Evolutionary conservation across 2,113 vertebrate species (phyloP).

Genomic region (Dipodomys spectabilis): DNA sequence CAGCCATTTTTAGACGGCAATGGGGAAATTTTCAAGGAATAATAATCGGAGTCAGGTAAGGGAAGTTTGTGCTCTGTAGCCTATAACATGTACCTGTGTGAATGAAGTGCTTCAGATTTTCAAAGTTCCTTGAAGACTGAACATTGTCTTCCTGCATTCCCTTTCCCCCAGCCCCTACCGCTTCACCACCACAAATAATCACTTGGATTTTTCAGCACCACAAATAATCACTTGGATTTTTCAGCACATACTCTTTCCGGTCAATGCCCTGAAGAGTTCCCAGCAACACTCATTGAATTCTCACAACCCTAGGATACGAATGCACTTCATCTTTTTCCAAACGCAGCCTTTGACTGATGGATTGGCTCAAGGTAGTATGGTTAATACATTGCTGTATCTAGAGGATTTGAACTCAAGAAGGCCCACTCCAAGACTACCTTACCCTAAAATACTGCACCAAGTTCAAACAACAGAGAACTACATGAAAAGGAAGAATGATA

Average conservation of each 20-base stretch:
- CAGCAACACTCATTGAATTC: background rate
- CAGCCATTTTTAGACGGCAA: background rate
- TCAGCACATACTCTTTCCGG: background rate
- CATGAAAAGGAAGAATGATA: background rate
- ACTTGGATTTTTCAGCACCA: background rate
- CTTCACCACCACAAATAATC: background rate
- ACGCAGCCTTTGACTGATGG: background rate
- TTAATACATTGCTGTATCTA: background rate
- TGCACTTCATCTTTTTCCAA: background rate
- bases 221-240: background rate
- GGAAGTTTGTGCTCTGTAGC: background rate
- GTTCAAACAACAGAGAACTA: background rate
- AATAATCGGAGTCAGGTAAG: background rate
- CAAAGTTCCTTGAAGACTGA: background rate
- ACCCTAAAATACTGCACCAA: background rate
- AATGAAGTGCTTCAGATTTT: background rate
- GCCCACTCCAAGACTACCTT: background rate
- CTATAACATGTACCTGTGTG: background rate
- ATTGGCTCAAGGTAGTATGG: background rate
- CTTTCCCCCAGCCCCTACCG: background rate
- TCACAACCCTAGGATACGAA: background rate
- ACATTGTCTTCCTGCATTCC: too few species aligned
- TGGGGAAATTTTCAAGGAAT: background rate
- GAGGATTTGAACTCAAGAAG: slow-evolving; percentile 7
- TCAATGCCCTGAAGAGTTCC: background rate